Conservation (phyloP, 2,113 vertebrate species). For the Eolophus roseicapilla region DNA sequence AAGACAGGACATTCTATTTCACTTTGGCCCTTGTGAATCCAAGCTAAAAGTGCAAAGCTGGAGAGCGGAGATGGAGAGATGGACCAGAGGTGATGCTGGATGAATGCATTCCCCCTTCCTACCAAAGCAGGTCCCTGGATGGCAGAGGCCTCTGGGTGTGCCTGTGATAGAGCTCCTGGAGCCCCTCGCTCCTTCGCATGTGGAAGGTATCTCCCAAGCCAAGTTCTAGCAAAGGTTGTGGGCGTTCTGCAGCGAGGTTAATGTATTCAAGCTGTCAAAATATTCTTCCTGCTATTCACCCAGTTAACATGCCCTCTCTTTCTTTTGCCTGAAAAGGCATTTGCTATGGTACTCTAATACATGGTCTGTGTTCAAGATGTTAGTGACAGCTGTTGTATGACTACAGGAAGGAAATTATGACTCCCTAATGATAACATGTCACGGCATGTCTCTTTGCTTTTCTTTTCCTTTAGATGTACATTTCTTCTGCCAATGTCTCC, state of each 20-base stretch:
- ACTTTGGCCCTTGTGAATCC: not conserved
- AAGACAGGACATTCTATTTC: fast-evolving
- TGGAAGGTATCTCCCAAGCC: constrained; percentile 49
- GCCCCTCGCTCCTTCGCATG: not conserved
- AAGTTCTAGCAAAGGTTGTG: constrained; percentile 43
- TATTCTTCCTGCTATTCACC: constrained; percentile 59
- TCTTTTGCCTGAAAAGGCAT: constrained; percentile 70
- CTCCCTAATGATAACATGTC: constrained; percentile 80
- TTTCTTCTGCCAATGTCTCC: constrained; percentile 23
- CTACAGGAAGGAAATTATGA: constrained; percentile 72
- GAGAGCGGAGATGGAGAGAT: not conserved
- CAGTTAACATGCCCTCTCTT: constrained; percentile 39
- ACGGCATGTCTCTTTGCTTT: constrained; percentile 56
- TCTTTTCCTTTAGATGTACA: constrained; percentile 56
- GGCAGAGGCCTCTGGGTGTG: not conserved
- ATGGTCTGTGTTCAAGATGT: constrained; percentile 67
- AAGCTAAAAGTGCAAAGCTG: not conserved
- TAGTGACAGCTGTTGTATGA: constrained; percentile 76
- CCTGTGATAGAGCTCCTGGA: not conserved
- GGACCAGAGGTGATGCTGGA: not conserved
- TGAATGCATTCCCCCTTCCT: fast-evolving
- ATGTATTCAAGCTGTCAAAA: constrained; percentile 68
- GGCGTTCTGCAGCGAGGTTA: constrained; percentile 40
- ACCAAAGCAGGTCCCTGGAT: fast-evolving
- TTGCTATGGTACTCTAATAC: constrained; percentile 65